phyloP scores from a whole-genome alignment of 30 jellyfish, hydroid and myxozoan species.

The Hydra vulgaris region DNA sequence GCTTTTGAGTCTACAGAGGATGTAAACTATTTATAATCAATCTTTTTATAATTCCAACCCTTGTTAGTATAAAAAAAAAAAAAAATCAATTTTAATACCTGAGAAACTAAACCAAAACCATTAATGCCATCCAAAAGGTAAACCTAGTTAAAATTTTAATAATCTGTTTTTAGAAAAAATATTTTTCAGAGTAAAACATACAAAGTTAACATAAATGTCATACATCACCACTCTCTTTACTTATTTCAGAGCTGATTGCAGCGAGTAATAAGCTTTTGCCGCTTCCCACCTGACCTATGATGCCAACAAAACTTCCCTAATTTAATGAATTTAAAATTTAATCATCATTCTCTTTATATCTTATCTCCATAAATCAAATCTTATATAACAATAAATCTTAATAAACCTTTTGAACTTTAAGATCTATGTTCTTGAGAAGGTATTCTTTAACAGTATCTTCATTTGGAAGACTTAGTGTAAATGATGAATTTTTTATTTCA shows the following conservation, averaged over 20 bases:
- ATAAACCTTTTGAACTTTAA: neutral
- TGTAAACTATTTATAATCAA: too few relatives aligned
- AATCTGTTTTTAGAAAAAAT: neutral
- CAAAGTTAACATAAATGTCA: neutral
- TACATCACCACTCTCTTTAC: conserved; percentile 59
- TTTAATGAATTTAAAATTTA: neutral
- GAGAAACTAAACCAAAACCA: conserved; percentile 61
- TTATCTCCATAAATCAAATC: neutral
- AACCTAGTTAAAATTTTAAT: conserved; percentile 26
- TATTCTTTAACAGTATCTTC: neutral
- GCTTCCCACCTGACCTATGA: conserved; percentile 80
- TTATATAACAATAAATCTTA: neutral
- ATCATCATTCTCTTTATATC: neutral
- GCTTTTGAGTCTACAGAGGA: too few relatives aligned
- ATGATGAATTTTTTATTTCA: neutral
- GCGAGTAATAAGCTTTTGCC: conserved; percentile 93
- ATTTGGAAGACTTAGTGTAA: neutral
- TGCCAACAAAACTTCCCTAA: conserved; percentile 90
- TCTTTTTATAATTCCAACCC: too few relatives aligned
- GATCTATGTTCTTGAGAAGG: neutral
- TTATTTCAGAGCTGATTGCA: conserved; percentile 86
- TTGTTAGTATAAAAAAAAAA: too few relatives aligned
- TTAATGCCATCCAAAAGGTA: conserved; percentile 41
- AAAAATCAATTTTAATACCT: too few relatives aligned
- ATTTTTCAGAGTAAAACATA: neutral